phyloP scores from a whole-genome alignment of 2,113 vertebrate species.

The Corythaixoides concolor region DNA sequence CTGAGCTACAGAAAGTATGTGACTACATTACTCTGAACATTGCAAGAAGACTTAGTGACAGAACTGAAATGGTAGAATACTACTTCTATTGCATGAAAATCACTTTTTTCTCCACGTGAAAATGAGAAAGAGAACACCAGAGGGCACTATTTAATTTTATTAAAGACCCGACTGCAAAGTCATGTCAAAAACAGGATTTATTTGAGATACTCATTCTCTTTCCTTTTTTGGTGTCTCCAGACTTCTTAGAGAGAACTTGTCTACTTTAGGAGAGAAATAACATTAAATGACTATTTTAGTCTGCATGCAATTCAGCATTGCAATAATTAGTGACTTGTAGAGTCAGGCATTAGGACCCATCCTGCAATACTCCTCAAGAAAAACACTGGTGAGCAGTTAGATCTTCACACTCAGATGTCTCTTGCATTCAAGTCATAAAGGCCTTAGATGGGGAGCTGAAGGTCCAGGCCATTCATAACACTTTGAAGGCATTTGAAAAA shows the following conservation, averaged over 20 bases:
- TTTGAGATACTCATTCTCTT: not conserved
- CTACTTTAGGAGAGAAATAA: not conserved
- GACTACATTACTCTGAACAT: not conserved
- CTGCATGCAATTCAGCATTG: not conserved
- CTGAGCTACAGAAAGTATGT: not conserved
- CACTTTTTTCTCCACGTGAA: not conserved
- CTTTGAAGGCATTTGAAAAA: not conserved
- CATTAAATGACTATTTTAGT: not conserved
- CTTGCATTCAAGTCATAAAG: not conserved
- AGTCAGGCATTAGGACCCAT: not conserved
- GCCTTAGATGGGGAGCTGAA: not conserved
- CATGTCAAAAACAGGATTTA: not conserved
- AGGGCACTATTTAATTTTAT: not conserved
- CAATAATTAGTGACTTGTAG: not conserved
- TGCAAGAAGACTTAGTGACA: not conserved
- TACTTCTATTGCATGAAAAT: not conserved
- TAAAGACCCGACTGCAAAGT: not conserved
- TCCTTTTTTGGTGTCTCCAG: not conserved
- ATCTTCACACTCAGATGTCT: not conserved
- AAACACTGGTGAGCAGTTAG: not conserved
- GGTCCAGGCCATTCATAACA: not conserved
- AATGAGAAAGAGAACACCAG: not conserved
- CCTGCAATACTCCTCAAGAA: not conserved
- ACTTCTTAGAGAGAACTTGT: not conserved
- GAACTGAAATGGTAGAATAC: not conserved